Percentiles rank a stretch among this genome's conserved stretches.
phyloP scores from a whole-genome alignment of 37 sponge, comb jelly and placozoan genomes.

The Haliclona indistincta region DNA sequence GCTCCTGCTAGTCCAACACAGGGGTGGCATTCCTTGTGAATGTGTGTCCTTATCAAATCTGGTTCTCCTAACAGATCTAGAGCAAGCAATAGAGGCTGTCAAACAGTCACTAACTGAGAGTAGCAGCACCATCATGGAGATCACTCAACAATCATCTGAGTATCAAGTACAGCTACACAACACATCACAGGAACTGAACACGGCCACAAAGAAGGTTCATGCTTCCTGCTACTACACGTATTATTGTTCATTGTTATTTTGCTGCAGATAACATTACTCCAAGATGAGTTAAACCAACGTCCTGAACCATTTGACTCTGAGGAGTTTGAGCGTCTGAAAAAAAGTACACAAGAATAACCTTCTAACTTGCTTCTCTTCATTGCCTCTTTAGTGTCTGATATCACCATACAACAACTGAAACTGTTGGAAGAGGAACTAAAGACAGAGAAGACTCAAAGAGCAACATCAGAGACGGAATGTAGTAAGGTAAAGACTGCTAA shows the following conservation, averaged over 20 bases:
- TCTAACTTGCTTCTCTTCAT: too few relatives aligned
- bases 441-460: neutral
- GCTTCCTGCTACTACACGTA: neutral
- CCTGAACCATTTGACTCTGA: conserved; percentile 8
- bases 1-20: too few relatives aligned
- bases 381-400: conserved; percentile 24
- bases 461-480: conserved; percentile 2
- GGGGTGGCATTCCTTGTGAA: too few relatives aligned
- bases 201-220: neutral
- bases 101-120: neutral
- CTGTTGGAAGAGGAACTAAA: conserved; percentile 30
- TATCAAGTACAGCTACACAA: neutral
- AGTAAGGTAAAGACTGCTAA: neutral
- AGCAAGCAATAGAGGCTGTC: conserved; percentile 17
- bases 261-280: neutral
- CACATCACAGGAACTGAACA: neutral
- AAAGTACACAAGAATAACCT: too few relatives aligned
- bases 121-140: neutral
- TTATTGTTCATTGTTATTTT: neutral
- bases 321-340: conserved; percentile 32
- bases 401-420: conserved; percentile 8
- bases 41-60: conserved; percentile 34
- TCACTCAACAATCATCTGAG: neutral
- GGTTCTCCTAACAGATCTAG: conserved; percentile 38
- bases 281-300: conserved; percentile 7